Evolutionary conservation across 2,888 invertebrate genomes (phyloP).

Genomic region (Dicranocentrus wangi): DNA sequence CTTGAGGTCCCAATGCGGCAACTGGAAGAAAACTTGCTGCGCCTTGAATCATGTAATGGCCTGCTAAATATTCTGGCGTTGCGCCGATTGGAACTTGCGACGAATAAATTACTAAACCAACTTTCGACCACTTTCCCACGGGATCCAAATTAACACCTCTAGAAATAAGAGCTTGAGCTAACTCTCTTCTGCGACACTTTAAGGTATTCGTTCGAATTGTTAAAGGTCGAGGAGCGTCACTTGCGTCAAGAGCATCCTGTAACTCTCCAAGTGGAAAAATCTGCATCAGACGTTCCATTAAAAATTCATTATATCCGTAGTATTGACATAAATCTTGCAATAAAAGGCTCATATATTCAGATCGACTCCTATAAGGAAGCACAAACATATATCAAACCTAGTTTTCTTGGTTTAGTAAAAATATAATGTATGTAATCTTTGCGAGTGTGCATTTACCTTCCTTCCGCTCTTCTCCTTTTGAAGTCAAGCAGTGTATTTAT

Average conservation of each 20-base stretch:
- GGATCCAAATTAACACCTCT: slow-evolving; percentile 99
- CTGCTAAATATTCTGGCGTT: slow-evolving; percentile 98
- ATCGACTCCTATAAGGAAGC: slow-evolving; percentile 80
- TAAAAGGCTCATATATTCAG: slow-evolving; percentile 87
- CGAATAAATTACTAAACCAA: slow-evolving; percentile 96
- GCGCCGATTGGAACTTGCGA: slow-evolving; percentile 97
- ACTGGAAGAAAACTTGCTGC: slow-evolving; percentile 98
- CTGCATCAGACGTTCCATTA: slow-evolving; percentile 94
- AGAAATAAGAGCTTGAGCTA: slow-evolving; percentile 95
- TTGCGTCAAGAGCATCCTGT: slow-evolving; percentile 95
- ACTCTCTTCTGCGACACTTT: slow-evolving; percentile 91
- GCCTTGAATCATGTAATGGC: slow-evolving; percentile 94
- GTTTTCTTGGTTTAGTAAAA: slow-evolving; percentile 1
- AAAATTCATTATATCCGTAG: slow-evolving; percentile 96
- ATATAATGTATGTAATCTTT: background rate
- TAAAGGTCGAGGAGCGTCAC: slow-evolving; percentile 93
- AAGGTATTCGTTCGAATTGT: slow-evolving; percentile 97
- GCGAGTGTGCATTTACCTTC: slow-evolving; percentile 73
- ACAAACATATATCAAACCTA: background rate
- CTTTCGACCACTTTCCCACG: slow-evolving; percentile 98
- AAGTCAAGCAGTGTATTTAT: slow-evolving; percentile 87
- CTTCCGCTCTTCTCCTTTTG: slow-evolving; percentile 76
- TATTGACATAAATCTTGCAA: slow-evolving; percentile 90
- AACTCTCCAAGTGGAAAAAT: slow-evolving; percentile 90
- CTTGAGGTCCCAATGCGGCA: slow-evolving; percentile 97